Evolutionary conservation across 2,113 vertebrate species (phyloP), one percentile per base, ranked within the genome.

Genomic region (Psittacus erithacus): DNA sequence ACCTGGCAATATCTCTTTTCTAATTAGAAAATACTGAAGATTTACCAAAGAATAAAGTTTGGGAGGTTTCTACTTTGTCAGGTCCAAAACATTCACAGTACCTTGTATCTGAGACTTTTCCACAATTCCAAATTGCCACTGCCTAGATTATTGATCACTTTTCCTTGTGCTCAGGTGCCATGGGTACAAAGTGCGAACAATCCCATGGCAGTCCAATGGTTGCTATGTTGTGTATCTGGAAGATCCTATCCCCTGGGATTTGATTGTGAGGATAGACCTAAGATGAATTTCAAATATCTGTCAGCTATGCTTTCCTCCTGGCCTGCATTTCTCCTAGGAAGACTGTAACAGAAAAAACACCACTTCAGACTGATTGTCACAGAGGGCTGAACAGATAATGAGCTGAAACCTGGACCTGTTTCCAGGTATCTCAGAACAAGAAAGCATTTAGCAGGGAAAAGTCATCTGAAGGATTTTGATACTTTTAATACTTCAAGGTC

Each of bases 181-280:
- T 5, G 16, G 24, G 10, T 64, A 47, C 73, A 68, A 76, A 59
- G 31, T 10, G 17, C 17, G 41, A 57, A 25, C 57, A 87, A 18
- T n/a, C 47, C 67, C 28, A 15, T 10, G 57, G 41, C 52, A 62
- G 33, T 31, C 20, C 0, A 0, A 22, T 0, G 9, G 18, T 39
- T 64, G 11, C 0, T 82, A n/a, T 29, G 17, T 13, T 65, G 29
- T 2, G 3, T 7, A 49, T 52, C 31, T 59, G 46, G 17, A 70
- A 86, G 14, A 52, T 33, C 4, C 14, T 52, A 16, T 74, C 44
- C 25, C 17, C n/a, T 39, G 63, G 29, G 63, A 44, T 82, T 73
- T 82, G 10, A 38, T n/a, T 47, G 25, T 10, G 13, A 77, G 41
- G n/a, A 7, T 23, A 46, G 7, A 70, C 6, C 24, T 67, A 53